phyloP scores from a whole-genome alignment of 2,113 vertebrate genomes.

The Danionella cerebrum region DNA sequence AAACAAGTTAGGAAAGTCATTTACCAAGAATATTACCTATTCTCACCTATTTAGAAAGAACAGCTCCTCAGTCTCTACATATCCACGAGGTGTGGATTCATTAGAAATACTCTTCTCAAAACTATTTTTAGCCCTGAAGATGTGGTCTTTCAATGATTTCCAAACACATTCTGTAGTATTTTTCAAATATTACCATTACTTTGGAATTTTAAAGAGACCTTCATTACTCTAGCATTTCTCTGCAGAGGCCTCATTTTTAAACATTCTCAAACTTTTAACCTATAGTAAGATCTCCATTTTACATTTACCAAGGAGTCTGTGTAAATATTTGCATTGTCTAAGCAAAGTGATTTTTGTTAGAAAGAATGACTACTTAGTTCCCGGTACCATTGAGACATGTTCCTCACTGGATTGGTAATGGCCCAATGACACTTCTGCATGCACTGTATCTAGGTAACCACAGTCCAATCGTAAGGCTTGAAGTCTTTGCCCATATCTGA shows the following conservation, averaged over 20 bases:
- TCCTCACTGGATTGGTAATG: slow-evolving; percentile 68
- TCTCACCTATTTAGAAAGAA: slow-evolving; percentile 35
- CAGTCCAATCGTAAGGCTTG: slow-evolving; percentile 75
- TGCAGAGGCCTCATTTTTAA: slow-evolving; percentile 20
- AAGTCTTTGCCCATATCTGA: slow-evolving; percentile 73
- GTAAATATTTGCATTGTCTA: slow-evolving; percentile 40
- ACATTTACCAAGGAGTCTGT: slow-evolving; percentile 23
- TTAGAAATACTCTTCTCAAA: not conserved
- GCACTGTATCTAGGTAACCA: slow-evolving; percentile 81
- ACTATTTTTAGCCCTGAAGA: not conserved
- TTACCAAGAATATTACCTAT: too few species aligned
- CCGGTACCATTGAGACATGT: slow-evolving; percentile 81
- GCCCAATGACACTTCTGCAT: slow-evolving; percentile 77
- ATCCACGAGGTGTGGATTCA: not conserved
- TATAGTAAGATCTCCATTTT: slow-evolving; percentile 28
- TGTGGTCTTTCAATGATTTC: slow-evolving; percentile 22
- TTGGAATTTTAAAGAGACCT: not conserved
- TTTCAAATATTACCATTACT: not conserved
- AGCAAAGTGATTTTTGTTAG: slow-evolving; percentile 20
- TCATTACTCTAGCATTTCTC: too few species aligned
- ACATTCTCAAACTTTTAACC: not conserved
- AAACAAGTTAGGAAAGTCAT: too few species aligned
- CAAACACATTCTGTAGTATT: slow-evolving; percentile 32
- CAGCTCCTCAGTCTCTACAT: slow-evolving; percentile 21
- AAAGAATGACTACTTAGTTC: slow-evolving; percentile 65